phyloP scores from a whole-genome alignment of 2,113 vertebrate genomes.

The Ictalurus punctatus region DNA sequence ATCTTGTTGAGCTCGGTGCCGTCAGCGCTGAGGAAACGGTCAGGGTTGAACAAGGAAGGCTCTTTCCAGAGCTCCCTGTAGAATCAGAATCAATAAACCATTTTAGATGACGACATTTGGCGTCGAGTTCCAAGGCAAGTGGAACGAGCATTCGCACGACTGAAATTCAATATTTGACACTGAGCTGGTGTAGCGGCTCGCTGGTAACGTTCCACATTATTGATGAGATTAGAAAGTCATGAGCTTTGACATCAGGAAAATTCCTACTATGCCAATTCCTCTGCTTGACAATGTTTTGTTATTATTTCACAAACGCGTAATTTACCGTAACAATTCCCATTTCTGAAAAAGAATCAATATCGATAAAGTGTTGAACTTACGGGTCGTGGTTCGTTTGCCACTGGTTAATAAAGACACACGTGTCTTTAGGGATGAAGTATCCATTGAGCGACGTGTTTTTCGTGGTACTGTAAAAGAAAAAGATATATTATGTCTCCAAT shows the following conservation, averaged over 20 bases:
- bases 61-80: slow-evolving; percentile 86
- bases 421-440: slow-evolving; percentile 87
- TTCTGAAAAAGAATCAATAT: background rate
- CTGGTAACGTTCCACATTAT: background rate
- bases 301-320: background rate
- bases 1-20: slow-evolving; percentile 72
- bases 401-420: slow-evolving; percentile 92
- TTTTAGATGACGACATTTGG: background rate
- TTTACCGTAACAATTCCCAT: no score
- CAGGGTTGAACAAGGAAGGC: slow-evolving; percentile 79
- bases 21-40: slow-evolving; percentile 77
- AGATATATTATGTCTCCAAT: background rate
- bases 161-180: background rate
- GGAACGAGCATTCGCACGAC: background rate
- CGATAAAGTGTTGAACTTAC: slow-evolving; percentile 75
- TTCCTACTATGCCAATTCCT: background rate
- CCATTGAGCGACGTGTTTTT: slow-evolving; percentile 81
- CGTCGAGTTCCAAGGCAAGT: background rate
- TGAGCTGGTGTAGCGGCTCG: background rate
- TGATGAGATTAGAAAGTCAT: background rate
- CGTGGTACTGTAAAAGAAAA: slow-evolving; percentile 75
- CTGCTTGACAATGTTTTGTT: background rate
- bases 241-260: background rate
- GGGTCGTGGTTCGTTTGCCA: slow-evolving; percentile 93
- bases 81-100: background rate